phyloP scores from a whole-genome alignment of 1,140 invertebrate species.

The Pristionchus pacificus region DNA sequence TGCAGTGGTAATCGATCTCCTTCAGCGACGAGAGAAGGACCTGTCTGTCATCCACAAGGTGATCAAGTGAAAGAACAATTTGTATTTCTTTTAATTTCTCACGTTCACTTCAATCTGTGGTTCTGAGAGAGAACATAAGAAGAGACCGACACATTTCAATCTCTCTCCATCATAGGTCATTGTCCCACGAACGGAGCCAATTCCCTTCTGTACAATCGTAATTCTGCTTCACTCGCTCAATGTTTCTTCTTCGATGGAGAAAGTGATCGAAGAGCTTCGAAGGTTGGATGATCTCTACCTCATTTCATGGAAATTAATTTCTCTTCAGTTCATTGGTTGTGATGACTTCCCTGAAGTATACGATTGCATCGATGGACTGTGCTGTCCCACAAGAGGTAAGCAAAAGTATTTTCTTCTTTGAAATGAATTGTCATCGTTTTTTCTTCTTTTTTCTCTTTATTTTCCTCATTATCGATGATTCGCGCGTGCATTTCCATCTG shows the following conservation, averaged over 20 bases:
- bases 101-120: too few species aligned
- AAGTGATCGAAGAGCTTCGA: too few species aligned
- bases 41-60: not conserved
- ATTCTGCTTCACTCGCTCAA: too few species aligned
- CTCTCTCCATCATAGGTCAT: too few species aligned
- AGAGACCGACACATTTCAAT: too few species aligned
- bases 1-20: not conserved
- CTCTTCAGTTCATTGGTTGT: slow-evolving; percentile 44
- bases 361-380: slow-evolving; percentile 43
- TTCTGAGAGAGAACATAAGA: too few species aligned
- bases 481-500: too few species aligned
- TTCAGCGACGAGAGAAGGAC: not conserved
- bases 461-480: too few species aligned
- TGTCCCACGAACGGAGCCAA: too few species aligned
- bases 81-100: not conserved
- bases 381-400: slow-evolving; percentile 42
- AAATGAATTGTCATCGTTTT: not conserved
- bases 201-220: too few species aligned
- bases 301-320: too few species aligned
- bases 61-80: not conserved
- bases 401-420: slow-evolving; percentile 2
- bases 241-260: not conserved
- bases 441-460: not conserved
- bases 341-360: slow-evolving; percentile 45
- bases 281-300: too few species aligned